Conservation (phyloP, 2,113 vertebrate species). For the Gavia stellata region DNA sequence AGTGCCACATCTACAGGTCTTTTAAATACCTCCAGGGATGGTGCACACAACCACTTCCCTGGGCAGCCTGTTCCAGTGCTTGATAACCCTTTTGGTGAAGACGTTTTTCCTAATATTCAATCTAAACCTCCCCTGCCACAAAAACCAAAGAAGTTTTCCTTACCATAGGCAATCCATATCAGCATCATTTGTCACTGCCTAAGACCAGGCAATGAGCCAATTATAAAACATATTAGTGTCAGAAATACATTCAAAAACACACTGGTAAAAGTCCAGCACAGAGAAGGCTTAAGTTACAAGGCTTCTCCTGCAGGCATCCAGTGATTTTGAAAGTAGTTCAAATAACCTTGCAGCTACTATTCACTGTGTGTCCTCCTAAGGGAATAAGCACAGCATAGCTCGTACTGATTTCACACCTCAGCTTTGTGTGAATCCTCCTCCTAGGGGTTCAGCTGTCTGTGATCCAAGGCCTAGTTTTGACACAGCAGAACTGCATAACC, state of each 20-base stretch:
- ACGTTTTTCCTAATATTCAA: too few species aligned
- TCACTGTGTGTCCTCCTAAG: not conserved
- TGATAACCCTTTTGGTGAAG: too few species aligned
- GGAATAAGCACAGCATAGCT: not conserved
- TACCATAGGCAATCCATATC: not conserved
- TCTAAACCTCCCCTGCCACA: too few species aligned
- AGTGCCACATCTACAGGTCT: too few species aligned
- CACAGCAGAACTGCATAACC: not conserved
- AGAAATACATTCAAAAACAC: not conserved
- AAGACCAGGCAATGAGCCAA: not conserved
- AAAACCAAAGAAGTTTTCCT: not conserved
- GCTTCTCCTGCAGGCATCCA: not conserved
- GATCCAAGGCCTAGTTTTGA: not conserved
- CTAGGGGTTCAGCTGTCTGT: not conserved
- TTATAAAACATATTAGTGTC: not conserved
- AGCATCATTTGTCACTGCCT: not conserved
- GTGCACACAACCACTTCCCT: too few species aligned
- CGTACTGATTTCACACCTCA: constrained; percentile 13
- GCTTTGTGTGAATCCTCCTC: not conserved
- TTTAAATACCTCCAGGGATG: too few species aligned
- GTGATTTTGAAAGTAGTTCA: not conserved
- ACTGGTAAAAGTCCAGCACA: not conserved
- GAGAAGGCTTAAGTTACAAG: not conserved
- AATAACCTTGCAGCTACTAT: constrained; percentile 2
- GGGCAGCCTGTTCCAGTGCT: too few species aligned